Evolutionary conservation across 1,140 invertebrate species (phyloP).

Genomic region (Agrypnia vestita): DNA sequence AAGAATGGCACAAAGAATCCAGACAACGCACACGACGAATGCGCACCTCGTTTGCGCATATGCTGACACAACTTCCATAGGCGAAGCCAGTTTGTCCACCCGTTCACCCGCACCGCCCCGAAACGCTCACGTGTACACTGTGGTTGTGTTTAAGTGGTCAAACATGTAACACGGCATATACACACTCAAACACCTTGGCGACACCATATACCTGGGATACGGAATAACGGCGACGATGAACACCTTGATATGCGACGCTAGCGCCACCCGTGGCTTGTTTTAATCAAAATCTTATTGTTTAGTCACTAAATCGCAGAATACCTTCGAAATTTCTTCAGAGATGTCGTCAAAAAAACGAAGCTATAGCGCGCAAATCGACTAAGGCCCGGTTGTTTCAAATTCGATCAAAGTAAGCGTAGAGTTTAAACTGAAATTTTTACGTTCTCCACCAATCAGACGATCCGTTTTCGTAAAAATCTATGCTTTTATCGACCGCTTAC

Average conservation of each 20-base stretch:
- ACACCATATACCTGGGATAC: constrained; percentile 40
- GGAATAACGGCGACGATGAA: constrained; percentile 38
- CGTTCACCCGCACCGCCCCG: constrained; percentile 65
- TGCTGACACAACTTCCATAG: constrained; percentile 80
- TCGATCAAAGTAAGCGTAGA: too few relatives aligned
- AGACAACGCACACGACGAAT: constrained; percentile 89
- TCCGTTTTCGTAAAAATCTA: too few relatives aligned
- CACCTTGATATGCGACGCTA: constrained; percentile 27
- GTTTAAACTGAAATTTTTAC: too few relatives aligned
- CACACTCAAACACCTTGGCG: constrained; percentile 45
- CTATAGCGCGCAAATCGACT: not conserved
- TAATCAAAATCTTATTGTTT: not conserved
- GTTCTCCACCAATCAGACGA: too few relatives aligned
- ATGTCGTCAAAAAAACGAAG: not conserved
- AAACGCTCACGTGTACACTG: constrained; percentile 61
- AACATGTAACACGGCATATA: constrained; percentile 50
- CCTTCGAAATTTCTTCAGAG: not conserved
- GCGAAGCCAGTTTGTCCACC: constrained; percentile 67
- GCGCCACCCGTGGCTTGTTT: not conserved
- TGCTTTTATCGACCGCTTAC: too few relatives aligned
- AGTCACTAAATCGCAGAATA: not conserved
- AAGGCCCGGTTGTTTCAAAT: too few relatives aligned
- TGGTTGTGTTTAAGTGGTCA: constrained; percentile 49
- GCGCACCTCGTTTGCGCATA: constrained; percentile 88
- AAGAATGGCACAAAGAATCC: constrained; percentile 96